These are phyloP conservation scores for Formica aserva DNA, from an alignment of 2,888 invertebrate genomes.

Conservation along the genomic window DNA sequence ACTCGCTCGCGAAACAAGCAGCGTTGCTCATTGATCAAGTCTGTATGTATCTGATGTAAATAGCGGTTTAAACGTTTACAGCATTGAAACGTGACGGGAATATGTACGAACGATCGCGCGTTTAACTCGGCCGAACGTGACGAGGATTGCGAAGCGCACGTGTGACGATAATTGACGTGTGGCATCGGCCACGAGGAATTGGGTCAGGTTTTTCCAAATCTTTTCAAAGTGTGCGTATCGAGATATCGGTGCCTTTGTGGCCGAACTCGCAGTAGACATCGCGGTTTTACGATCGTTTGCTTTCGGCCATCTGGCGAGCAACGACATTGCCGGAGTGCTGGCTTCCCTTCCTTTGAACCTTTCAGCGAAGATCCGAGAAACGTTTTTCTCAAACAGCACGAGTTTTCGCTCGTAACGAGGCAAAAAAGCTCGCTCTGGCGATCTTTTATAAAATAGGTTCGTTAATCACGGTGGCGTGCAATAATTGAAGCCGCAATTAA, in stretches of 20 bases:
- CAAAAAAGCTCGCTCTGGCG: slow-evolving; percentile 18
- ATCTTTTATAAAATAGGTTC: slow-evolving; percentile 5
- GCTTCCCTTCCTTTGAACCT: slow-evolving; percentile 9
- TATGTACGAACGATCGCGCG: background rate
- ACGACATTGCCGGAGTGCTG: background rate
- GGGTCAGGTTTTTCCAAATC: slow-evolving; percentile 31
- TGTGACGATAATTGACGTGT: slow-evolving; percentile 22
- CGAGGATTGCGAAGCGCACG: slow-evolving; percentile 17
- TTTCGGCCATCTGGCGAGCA: slow-evolving; percentile 23
- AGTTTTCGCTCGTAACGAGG: background rate
- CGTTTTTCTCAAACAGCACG: slow-evolving; percentile 13
- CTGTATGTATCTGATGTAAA: slow-evolving; percentile 14
- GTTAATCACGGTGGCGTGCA: slow-evolving; percentile 13
- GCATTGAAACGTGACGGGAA: slow-evolving; percentile 26
- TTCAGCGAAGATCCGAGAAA: background rate
- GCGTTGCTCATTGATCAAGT: background rate
- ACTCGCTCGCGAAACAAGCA: background rate
- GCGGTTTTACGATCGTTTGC: slow-evolving; percentile 22
- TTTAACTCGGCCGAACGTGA: slow-evolving; percentile 16
- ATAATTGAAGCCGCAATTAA: slow-evolving; percentile 29
- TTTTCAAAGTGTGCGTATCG: background rate
- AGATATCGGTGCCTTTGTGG: background rate
- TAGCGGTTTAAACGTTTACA: background rate
- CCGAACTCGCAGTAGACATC: background rate
- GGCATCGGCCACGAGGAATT: slow-evolving; percentile 1